These are phyloP conservation scores for Chelonus formosanus DNA, from an alignment of 2,888 invertebrate species.

Conservation along the genomic window DNA sequence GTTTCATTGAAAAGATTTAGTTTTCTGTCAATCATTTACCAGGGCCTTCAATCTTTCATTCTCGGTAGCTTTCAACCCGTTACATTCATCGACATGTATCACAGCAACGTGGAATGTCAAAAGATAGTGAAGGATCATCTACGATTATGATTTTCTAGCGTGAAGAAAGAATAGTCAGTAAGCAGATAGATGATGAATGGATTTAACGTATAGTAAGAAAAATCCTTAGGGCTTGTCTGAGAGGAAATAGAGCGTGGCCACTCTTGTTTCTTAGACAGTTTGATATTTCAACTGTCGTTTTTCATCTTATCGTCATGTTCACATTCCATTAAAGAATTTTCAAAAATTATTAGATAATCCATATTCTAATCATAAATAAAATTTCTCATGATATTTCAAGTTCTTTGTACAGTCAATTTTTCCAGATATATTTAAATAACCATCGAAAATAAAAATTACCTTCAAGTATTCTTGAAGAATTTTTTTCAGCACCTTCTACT, in stretches of 20 bases:
- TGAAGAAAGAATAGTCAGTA: slow-evolving; percentile 16
- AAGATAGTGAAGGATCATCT: slow-evolving; percentile 30
- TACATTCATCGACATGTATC: no score
- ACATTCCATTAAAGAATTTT: background rate
- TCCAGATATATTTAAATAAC: no score
- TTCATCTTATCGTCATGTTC: background rate
- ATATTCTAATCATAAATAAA: no score
- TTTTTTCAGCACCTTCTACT: no score
- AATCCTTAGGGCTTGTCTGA: slow-evolving; percentile 20
- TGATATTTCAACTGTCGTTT: slow-evolving; percentile 9
- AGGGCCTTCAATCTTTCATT: no score
- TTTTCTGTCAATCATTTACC: no score
- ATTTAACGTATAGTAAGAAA: slow-evolving; percentile 32
- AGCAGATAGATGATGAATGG: slow-evolving; percentile 35
- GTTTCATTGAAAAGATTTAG: no score
- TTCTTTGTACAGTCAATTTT: no score
- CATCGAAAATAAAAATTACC: no score
- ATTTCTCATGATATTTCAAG: no score
- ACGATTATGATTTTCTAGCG: slow-evolving; percentile 25
- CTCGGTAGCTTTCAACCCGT: no score
- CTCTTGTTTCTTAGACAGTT: slow-evolving; percentile 30
- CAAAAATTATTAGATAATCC: background rate
- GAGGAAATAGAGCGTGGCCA: slow-evolving; percentile 33
- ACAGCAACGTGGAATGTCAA: slow-evolving; percentile 21
- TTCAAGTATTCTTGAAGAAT: no score